Evolutionary conservation across 1,140 invertebrate genomes (phyloP).

Genomic region (Carposina sasakii): DNA sequence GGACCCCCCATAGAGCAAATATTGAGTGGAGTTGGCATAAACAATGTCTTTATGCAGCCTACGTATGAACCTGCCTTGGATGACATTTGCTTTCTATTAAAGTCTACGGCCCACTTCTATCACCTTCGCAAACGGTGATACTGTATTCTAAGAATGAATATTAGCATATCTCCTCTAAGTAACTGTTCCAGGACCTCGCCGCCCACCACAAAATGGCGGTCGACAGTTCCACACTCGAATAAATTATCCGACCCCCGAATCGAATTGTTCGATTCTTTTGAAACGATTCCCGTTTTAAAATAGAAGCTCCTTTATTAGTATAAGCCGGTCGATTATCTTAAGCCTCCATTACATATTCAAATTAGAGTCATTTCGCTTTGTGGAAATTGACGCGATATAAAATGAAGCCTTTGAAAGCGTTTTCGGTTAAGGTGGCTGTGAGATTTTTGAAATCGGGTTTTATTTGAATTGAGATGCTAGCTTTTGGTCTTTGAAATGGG

Average conservation of each 20-base stretch:
- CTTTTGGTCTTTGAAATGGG: too few species aligned
- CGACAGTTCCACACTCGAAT: slow-evolving; percentile 70
- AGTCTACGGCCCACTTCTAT: too few species aligned
- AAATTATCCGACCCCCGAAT: slow-evolving; percentile 65
- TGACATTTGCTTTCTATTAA: too few species aligned
- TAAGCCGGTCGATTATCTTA: slow-evolving; percentile 71
- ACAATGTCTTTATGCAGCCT: too few species aligned
- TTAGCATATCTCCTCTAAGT: too few species aligned
- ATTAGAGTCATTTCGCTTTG: slow-evolving; percentile 69
- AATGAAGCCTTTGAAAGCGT: slow-evolving; percentile 57
- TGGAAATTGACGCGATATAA: slow-evolving; percentile 70
- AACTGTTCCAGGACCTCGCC: too few species aligned
- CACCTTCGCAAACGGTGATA: too few species aligned
- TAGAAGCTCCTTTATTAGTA: slow-evolving; percentile 66
- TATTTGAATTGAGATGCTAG: too few species aligned
- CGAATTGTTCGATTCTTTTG: slow-evolving; percentile 69
- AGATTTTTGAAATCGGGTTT: slow-evolving; percentile 41
- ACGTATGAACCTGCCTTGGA: too few species aligned
- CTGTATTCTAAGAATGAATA: too few species aligned
- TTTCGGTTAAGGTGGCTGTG: slow-evolving; percentile 39
- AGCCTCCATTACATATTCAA: slow-evolving; percentile 72
- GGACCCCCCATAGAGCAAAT: slow-evolving; percentile 22
- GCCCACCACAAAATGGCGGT: slow-evolving; percentile 67
- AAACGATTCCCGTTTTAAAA: slow-evolving; percentile 60
- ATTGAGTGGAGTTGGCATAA: background rate